These are phyloP conservation scores for Kryptolebias marmoratus DNA, from an alignment of 2,113 vertebrate genomes.

Conservation along the genomic window DNA sequence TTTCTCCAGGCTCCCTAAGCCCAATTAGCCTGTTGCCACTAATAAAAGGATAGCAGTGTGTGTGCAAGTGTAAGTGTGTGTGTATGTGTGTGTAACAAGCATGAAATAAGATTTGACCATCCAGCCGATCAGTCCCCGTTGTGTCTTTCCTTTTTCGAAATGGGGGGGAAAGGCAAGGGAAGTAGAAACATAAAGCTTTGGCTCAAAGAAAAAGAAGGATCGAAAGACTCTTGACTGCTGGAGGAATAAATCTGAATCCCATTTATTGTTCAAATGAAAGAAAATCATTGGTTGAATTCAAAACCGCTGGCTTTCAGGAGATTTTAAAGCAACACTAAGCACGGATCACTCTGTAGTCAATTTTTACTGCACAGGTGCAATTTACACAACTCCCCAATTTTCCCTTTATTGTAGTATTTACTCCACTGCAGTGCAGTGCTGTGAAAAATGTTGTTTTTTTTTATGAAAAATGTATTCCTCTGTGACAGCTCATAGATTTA, in stretches of 20 bases:
- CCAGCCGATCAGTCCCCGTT: conserved; percentile 61
- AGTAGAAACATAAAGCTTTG: conserved; percentile 2
- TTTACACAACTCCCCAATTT: neutral
- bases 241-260: neutral
- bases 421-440: neutral
- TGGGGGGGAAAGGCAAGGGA: conserved; percentile 30
- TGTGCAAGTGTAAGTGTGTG: conserved; percentile 15
- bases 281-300: neutral
- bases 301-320: neutral
- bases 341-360: neutral
- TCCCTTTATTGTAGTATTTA: neutral
- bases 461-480: neutral
- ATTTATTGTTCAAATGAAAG: neutral
- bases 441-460: neutral
- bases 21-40: conserved; percentile 79
- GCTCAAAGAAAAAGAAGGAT: conserved; percentile 11
- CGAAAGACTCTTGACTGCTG: conserved; percentile 1
- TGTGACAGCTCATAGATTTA: neutral
- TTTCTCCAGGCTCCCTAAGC: conserved; percentile 53
- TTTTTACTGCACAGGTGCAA: neutral
- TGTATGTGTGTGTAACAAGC: conserved; percentile 59
- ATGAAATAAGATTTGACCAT: conserved; percentile 79
- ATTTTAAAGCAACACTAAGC: neutral
- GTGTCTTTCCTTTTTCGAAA: conserved; percentile 26
- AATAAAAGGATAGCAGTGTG: conserved; percentile 53